Conservation (phyloP, 1,140 invertebrate species). For the Chlorops oryzae region DNA sequence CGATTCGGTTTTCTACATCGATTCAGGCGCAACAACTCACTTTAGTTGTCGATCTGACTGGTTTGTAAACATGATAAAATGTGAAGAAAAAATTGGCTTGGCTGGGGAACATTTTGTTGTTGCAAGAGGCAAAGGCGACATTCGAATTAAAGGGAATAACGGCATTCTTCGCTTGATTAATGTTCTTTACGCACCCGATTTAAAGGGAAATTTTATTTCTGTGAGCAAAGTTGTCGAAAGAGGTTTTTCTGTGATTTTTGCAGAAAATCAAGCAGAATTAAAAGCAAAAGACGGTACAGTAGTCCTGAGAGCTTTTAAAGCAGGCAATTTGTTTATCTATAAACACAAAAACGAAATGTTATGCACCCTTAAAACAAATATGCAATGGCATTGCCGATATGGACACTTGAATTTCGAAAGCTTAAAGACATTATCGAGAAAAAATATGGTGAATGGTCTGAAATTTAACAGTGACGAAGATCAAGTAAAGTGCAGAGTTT, state of each 20-base stretch:
- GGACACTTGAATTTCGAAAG: not conserved
- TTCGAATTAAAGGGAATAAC: slow-evolving; percentile 14
- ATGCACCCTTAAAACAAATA: no score
- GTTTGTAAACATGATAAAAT: not conserved
- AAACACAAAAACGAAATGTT: no score
- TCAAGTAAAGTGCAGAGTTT: not conserved
- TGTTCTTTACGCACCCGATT: slow-evolving; percentile 1
- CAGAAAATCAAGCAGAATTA: not conserved
- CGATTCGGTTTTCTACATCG: not conserved
- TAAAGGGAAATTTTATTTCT: slow-evolving; percentile 10
- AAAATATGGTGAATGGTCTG: not conserved
- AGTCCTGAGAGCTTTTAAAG: no score
- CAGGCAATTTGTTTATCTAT: no score
- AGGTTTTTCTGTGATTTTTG: not conserved
- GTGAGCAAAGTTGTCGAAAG: slow-evolving; percentile 1
- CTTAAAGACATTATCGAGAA: not conserved
- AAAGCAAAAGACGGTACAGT: not conserved
- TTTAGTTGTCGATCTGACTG: not conserved
- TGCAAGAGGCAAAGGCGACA: slow-evolving; percentile 23
- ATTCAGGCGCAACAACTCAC: slow-evolving; percentile 6
- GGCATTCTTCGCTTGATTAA: not conserved
- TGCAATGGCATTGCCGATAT: slow-evolving; percentile 2
- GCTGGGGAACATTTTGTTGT: not conserved
- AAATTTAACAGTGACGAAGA: not conserved
- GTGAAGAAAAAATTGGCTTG: not conserved